Evolutionary conservation across 2,888 invertebrate genomes (phyloP), one percentile per base, ranked within the genome.

Genomic region (Hofmannophila pseudospretella): DNA sequence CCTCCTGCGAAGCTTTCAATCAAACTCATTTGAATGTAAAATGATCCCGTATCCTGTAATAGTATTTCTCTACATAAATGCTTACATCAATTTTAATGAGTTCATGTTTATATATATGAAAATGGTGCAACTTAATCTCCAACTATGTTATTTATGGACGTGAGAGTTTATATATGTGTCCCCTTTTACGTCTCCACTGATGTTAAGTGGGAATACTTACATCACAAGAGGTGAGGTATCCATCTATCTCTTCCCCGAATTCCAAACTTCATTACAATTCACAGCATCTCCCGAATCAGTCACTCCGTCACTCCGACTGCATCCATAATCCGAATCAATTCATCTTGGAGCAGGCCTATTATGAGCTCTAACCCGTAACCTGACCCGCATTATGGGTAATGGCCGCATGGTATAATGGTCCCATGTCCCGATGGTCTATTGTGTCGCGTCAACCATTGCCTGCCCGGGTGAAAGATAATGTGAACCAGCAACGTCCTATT

Each of bases 351-450:
- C 58, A 56, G 55, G 47, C 66, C 62, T 66, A 76, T 79, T 77
- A 75, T 60, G 59, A 71, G 68, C 51, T 44, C 55, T 74, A 76
- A 68, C 69, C 68, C 63, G 69, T 74, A 75, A 76, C 76, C 76
- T 66, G 61, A 67, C 61, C 65, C 67, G 67, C 66, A 75, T 78
- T 76, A 76, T 11, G 30, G 35, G 79, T 82, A 81, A 81, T 78
- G 57, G 70, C 48, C 49, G 47, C 48, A 44, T 51, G 60, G 59
- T 65, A 53, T 53, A 64, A 58, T 65, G 50, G 60, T 27, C 38
- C 30, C 10, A 33, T 23, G 36, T 41, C 39, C 54, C 34, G 46
- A 58, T 61, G 53, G 58, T 50, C 60, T 52, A 68, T 75, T 76
- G 69, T 73, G 48, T 51, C 50, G 37, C 44, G 39, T 33, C 33